Base-by-base conservation (phyloP, 2,797 vertebrate genomes). In the Neostethus bicornis region DNA sequence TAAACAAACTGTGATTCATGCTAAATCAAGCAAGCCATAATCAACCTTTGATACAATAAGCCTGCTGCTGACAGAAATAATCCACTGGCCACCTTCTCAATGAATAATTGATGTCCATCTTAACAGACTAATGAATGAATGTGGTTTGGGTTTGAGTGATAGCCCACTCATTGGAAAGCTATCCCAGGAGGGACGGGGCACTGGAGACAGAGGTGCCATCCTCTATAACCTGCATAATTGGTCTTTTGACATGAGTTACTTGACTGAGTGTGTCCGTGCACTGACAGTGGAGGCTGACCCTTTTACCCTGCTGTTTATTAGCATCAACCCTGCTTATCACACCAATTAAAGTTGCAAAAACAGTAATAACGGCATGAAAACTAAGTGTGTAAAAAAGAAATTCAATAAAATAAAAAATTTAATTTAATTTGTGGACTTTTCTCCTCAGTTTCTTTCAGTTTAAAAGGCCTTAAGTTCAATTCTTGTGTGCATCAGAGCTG, bases 111-210 rank as follows among this genome's bases (percentile, higher is more conserved):
- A 92, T 91, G 77, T 35, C 75, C 75, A 81, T 86, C 81, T 89
- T 90, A 90, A 90, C 83, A 56, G 83, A 80, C 87, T 91, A 87
- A 92, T 90, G 87, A 90, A 92, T 90, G 88, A 89, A 87, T 88
- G 87, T 86, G 90, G 87, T 91, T 87, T 84, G 82, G 83, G 69
- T 88, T 80, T 90, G 89, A 89, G 81, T 89, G 90, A 90, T 91
- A 86, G 86, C 74, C 85, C 89, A 88, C 88, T 83, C 58, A 64
- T 80, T 79, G 83, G 86, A 84, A 83, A 75, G 82, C 67, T 67
- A 59, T 91, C 91, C 90, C 91, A 85, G 51, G 89, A 89, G 92
- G 84, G 77, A 64, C 42, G 38, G 81, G 76, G 79, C 87, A 83
- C 83, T 67, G 83, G 89, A 88, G 90, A 85, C 85, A 42, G 70